Evolutionary conservation across 2,888 invertebrate genomes (phyloP).

Genomic region (Euzophera pinguis): DNA sequence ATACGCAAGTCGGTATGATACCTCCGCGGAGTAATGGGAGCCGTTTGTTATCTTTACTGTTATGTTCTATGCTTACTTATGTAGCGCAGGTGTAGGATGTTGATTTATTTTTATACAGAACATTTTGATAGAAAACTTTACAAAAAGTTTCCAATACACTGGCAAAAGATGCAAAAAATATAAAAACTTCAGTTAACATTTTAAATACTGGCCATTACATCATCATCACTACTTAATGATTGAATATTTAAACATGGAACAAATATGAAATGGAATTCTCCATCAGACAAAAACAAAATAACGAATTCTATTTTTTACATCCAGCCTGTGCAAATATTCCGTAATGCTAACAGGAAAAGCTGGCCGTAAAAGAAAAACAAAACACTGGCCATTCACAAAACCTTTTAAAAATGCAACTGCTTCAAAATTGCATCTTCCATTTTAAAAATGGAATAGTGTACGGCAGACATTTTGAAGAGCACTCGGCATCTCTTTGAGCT

Average conservation of each 20-base stretch:
- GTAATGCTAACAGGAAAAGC: not conserved
- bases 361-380: slow-evolving; percentile 3
- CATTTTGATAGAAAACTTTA: too few species aligned
- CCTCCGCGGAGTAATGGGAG: slow-evolving; percentile 41
- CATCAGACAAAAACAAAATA: too few species aligned
- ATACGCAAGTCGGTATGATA: slow-evolving; percentile 53
- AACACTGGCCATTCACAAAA: slow-evolving; percentile 5
- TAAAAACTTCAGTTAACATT: too few species aligned
- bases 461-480: slow-evolving; percentile 31
- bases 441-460: slow-evolving; percentile 59
- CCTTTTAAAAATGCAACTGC: slow-evolving; percentile 34
- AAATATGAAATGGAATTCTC: too few species aligned
- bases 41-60: slow-evolving; percentile 23
- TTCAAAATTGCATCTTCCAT: slow-evolving; percentile 18
- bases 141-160: too few species aligned
- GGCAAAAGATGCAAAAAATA: too few species aligned
- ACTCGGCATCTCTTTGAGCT: slow-evolving; percentile 55
- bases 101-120: not conserved
- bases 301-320: too few species aligned
- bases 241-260: too few species aligned
- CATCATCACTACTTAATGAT: too few species aligned
- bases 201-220: too few species aligned
- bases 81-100: not conserved
- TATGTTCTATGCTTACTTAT: slow-evolving; percentile 14
- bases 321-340: too few species aligned